Percentiles rank a stretch among this genome's conserved stretches.
Evolutionary conservation across 2,113 vertebrate species (phyloP).

Genomic region (Sinocyclocheilus maitianheensis): DNA sequence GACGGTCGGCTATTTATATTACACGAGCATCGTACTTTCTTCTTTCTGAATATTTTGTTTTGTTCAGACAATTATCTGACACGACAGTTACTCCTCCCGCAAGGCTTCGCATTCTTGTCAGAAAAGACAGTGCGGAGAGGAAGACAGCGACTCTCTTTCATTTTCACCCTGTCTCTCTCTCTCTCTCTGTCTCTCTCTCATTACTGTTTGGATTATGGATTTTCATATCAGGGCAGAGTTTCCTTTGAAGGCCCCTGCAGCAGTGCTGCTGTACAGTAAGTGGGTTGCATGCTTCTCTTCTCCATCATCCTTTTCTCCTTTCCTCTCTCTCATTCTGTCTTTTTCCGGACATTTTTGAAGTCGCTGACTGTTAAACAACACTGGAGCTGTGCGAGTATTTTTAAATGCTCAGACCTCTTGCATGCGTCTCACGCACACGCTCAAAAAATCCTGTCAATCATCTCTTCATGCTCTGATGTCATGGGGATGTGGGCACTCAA

Average conservation of each 20-base stretch:
- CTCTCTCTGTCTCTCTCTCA: background rate
- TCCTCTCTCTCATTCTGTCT: constrained; percentile 30
- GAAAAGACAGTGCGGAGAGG: constrained; percentile 24
- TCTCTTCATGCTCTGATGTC: constrained; percentile 4
- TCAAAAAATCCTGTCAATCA: background rate
- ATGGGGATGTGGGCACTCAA: background rate
- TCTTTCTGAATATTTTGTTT: constrained; percentile 28
- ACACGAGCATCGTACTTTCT: constrained; percentile 6
- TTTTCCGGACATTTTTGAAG: background rate
- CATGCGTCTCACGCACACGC: background rate
- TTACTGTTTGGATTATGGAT: constrained; percentile 49
- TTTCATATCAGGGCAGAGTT: constrained; percentile 41
- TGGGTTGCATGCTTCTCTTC: constrained; percentile 10
- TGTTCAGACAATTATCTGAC: constrained; percentile 49
- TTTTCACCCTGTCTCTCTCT: background rate
- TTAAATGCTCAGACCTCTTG: background rate
- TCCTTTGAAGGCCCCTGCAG: constrained; percentile 42
- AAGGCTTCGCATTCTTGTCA: constrained; percentile 39
- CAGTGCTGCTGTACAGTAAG: constrained; percentile 26
- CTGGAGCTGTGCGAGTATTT: background rate
- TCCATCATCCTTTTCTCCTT: constrained; percentile 10
- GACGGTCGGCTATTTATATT: constrained; percentile 13
- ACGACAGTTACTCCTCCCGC: constrained; percentile 46
- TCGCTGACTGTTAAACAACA: background rate
- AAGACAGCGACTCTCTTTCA: constrained; percentile 9